phyloP scores from a whole-genome alignment of 2,113 vertebrate species.

The Gavialis gangeticus region DNA sequence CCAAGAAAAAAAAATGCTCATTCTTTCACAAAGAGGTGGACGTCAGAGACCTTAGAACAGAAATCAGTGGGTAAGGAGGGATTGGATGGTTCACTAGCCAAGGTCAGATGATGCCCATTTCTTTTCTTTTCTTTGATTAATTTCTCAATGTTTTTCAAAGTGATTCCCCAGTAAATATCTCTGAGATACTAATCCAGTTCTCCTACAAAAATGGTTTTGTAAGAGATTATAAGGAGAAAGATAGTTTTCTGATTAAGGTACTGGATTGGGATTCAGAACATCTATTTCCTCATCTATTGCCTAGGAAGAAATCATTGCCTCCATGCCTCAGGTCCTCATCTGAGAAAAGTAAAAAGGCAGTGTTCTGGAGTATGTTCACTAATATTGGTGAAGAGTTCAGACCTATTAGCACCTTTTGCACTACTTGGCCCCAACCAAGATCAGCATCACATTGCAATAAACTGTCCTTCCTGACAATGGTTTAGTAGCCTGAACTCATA shows the following conservation, averaged over 20 bases:
- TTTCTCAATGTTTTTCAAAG: slow-evolving; percentile 65
- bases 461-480: neutral
- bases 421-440: neutral
- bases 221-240: neutral
- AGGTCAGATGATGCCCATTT: slow-evolving; percentile 31
- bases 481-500: neutral
- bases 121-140: slow-evolving; percentile 47
- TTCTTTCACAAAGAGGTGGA: neutral
- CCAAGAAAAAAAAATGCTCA: neutral
- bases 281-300: neutral
- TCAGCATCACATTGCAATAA: neutral
- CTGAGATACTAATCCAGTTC: neutral
- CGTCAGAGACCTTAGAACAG: neutral
- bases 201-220: neutral
- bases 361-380: neutral
- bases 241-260: neutral
- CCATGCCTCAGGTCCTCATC: neutral
- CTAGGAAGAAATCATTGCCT: neutral
- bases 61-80: neutral
- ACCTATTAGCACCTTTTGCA: neutral
- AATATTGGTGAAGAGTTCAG: neutral
- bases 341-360: neutral
- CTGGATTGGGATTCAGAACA: neutral
- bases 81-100: slow-evolving; percentile 54
- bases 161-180: neutral